Percentiles rank a stretch among this genome's conserved stretches.
Conservation (phyloP, 2,113 vertebrate species). For the Pollachius pollachius region DNA sequence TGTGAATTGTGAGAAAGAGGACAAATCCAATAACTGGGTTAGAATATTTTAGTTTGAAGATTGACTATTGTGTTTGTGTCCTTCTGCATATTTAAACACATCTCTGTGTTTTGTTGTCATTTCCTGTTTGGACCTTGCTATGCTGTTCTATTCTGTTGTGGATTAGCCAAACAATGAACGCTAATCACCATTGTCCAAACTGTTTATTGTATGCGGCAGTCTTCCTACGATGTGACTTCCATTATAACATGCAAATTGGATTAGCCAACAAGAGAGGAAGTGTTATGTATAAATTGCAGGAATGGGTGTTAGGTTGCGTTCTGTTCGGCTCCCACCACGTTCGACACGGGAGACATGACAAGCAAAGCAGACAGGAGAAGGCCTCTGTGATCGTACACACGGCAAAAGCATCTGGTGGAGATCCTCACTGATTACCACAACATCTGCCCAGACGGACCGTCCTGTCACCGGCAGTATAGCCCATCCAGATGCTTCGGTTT, state of each 20-base stretch:
- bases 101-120: background rate
- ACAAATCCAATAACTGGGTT: conserved; percentile 26
- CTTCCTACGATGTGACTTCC: conserved; percentile 7
- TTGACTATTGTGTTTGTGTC: conserved; percentile 8
- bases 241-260: conserved; percentile 45
- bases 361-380: too few relatives aligned
- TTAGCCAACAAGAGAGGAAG: conserved; percentile 18
- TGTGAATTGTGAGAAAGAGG: conserved; percentile 11
- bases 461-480: conserved; percentile 14
- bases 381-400: too few relatives aligned
- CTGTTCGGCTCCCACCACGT: too few relatives aligned
- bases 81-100: background rate
- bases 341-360: too few relatives aligned
- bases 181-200: conserved; percentile 51
- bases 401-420: conserved; percentile 54
- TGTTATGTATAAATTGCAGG: background rate
- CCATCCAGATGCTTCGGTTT: conserved; percentile 38
- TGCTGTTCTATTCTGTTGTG: conserved; percentile 32
- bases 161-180: conserved; percentile 62
- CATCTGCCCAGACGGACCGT: conserved; percentile 55
- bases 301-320: background rate
- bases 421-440: conserved; percentile 59
- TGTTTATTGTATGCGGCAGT: conserved; percentile 28
- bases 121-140: conserved; percentile 26
- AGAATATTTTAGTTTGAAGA: conserved; percentile 16